Evolutionary conservation across 2,888 invertebrate genomes (phyloP), one percentile per base, ranked within the genome.

Genomic region (Drosophila aldrichi): DNA sequence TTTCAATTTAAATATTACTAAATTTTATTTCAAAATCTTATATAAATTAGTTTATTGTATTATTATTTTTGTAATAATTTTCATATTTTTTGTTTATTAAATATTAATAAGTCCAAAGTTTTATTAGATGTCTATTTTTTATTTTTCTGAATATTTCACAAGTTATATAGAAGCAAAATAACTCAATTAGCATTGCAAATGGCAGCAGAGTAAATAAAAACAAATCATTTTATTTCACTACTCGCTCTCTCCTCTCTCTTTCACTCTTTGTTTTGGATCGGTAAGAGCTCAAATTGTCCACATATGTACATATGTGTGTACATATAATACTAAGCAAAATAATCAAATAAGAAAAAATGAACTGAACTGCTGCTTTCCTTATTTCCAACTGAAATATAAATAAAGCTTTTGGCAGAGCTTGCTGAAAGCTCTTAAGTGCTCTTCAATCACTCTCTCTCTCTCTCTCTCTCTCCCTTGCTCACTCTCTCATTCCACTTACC

Each of bases 141-240:
- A 32, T 32, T 32, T 38, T 36, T 16, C 7, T 59, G 10, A 38
- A 16, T n/a, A 48, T 58, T 58, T 58, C 18, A 20, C 67, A 70
- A 70, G 46, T 43, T 66, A 20, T 52, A 25, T 25, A 25, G 36
- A 62, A 70, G 65, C 65, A 60, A 41, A 51, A 60, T 34, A 18
- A 22, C 0, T 16, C 10, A 34, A 44, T 49, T 61, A 46, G 20
- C 55, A 59, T 34, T 52, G 18, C 20, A 18, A 63, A 55, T 51
- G 52, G 18, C 48, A 60, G 18, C 20, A 25, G 16, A 58, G 12
- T 29, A 51, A 57, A 56, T 36, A 16, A 56, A 41, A 70, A n/a
- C 14, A 32, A 14, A 3, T n/a, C 2, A 48, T 14, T 36, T 29
- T 22, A 38, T 2, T 22, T 54, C 34, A 16, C 22, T 22, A 8